These are phyloP conservation scores for Protosalanx chinensis DNA, from an alignment of 2,797 vertebrate species.

Conservation along the genomic window DNA sequence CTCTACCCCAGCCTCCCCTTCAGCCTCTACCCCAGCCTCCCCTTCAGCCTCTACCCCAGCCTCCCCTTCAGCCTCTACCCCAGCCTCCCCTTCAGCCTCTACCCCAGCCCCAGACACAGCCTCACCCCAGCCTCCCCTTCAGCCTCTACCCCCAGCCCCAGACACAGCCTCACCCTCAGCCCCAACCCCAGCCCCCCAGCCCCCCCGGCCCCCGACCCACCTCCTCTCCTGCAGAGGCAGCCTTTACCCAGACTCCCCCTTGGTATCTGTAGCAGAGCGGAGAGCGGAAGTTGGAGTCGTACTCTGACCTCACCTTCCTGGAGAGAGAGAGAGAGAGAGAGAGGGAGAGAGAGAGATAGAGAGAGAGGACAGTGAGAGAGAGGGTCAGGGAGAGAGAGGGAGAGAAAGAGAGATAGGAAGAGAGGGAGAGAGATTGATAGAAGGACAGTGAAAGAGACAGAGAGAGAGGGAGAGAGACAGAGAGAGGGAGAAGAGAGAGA, in stretches of 20 bases:
- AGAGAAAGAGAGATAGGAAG: background rate
- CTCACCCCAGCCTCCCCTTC: too few relatives aligned
- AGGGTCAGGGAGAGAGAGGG: background rate
- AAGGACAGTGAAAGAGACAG: background rate
- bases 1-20: background rate
- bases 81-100: background rate
- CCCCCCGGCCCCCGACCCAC: slow-evolving; percentile 25
- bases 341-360: background rate
- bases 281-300: slow-evolving; percentile 81
- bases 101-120: too few relatives aligned
- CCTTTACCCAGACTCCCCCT: slow-evolving; percentile 73
- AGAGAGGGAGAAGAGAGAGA: slow-evolving; percentile 37
- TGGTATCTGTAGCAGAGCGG: slow-evolving; percentile 78
- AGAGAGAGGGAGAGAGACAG: slow-evolving; percentile 29
- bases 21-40: background rate
- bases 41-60: background rate
- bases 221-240: slow-evolving; percentile 34
- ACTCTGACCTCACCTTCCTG: slow-evolving; percentile 83
- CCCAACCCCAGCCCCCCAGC: background rate
- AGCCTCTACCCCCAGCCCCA: too few relatives aligned
- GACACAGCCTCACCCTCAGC: too few relatives aligned
- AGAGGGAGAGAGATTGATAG: background rate
- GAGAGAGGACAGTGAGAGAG: background rate
- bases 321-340: slow-evolving; percentile 26
- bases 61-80: background rate